Evolutionary conservation across 2,797 vertebrate species (phyloP).

Genomic region (Chaenodraco wilsoni): DNA sequence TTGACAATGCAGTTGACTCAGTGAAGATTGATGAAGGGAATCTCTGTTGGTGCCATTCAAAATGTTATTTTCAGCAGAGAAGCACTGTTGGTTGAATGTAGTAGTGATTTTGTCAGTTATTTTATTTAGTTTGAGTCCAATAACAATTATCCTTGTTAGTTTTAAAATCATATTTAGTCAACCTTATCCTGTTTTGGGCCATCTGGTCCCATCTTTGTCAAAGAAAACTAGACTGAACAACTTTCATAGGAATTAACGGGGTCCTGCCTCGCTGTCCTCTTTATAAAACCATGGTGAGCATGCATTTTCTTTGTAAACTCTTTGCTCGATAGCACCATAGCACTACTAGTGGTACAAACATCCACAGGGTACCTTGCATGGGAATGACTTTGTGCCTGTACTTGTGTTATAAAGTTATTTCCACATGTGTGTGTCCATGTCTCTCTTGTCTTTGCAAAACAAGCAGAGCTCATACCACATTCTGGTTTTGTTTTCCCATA

Average conservation of each 20-base stretch:
- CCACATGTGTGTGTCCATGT: not conserved
- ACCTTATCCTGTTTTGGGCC: too few species aligned
- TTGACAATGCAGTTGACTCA: conserved; percentile 40
- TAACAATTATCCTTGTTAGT: too few species aligned
- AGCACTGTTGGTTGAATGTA: not conserved
- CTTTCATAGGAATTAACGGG: too few species aligned
- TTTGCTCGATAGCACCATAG: too few species aligned
- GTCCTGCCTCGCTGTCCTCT: too few species aligned
- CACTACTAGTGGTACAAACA: not conserved
- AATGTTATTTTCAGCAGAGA: not conserved
- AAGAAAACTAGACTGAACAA: too few species aligned
- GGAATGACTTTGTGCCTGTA: not conserved
- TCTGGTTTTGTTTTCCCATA: conserved; percentile 50
- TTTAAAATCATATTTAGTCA: too few species aligned
- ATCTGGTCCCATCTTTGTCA: too few species aligned
- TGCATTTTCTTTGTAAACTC: too few species aligned
- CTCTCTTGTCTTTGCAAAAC: conserved; percentile 19
- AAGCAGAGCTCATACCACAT: not conserved
- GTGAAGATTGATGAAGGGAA: conserved; percentile 28
- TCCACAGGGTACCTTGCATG: not conserved
- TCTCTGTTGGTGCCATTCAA: conserved; percentile 57
- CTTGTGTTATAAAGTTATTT: not conserved
- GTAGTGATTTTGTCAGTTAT: too few species aligned
- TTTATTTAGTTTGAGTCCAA: too few species aligned
- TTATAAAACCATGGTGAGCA: too few species aligned